These are phyloP conservation scores for Saimiri boliviensis DNA, from an alignment of 2,113 vertebrate species.

Conservation along the genomic window DNA sequence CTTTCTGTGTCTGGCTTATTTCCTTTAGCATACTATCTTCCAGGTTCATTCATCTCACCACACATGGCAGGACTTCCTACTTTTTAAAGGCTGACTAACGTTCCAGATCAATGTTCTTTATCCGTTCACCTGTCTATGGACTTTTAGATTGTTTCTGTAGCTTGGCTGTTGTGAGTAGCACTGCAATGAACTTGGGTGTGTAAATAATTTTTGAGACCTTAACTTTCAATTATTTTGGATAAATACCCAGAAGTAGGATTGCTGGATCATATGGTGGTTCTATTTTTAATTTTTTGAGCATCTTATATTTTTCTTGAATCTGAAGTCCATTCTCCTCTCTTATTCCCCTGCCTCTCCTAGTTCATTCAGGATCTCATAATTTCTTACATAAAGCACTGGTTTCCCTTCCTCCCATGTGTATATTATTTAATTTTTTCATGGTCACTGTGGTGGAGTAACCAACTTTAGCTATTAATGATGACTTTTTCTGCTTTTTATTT, in stretches of 20 bases:
- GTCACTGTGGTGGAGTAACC: background rate
- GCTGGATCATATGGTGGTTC: constrained; percentile 6
- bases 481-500: background rate
- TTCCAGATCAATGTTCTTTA: background rate
- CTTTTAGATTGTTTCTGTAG: background rate
- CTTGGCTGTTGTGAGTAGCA: background rate
- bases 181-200: too few relatives aligned
- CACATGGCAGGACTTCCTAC: background rate
- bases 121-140: background rate
- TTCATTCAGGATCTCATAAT: background rate
- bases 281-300: constrained; percentile 40
- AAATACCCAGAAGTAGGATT: constrained; percentile 10
- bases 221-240: background rate
- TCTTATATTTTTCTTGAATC: constrained; percentile 24
- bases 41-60: background rate
- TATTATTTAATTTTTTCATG: background rate
- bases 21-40: background rate
- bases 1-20: background rate
- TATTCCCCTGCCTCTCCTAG: background rate
- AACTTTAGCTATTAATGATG: background rate
- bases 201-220: background rate
- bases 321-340: background rate
- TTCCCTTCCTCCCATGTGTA: background rate
- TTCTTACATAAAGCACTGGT: background rate
- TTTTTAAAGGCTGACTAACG: background rate